A percentile compares a stretch with the other conserved stretches of the same genome.
Evolutionary conservation across 2,888 invertebrate genomes (phyloP).

Genomic region (Leucophenga montana): DNA sequence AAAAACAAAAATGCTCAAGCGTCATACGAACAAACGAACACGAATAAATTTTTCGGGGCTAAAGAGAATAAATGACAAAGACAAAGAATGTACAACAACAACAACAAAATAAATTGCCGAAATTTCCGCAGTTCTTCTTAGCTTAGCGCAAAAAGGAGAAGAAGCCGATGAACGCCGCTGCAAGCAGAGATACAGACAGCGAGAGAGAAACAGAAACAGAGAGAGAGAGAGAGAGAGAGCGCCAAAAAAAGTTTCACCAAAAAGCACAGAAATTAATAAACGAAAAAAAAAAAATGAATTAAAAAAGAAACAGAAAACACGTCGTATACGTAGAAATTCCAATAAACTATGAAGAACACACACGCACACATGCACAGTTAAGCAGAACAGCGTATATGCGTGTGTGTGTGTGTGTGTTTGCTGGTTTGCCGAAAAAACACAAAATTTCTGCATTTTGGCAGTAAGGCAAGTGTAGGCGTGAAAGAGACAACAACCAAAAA

Average conservation of each 20-base stretch:
- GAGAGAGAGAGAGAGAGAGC: too few relatives aligned
- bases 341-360: constrained; percentile 16
- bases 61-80: constrained; percentile 9
- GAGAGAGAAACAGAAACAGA: too few relatives aligned
- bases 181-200: too few relatives aligned
- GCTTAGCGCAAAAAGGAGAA: too few relatives aligned
- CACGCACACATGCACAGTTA: constrained; percentile 23
- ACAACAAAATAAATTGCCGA: neutral
- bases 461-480: neutral
- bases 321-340: neutral
- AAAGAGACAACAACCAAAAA: neutral
- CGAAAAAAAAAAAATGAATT: too few relatives aligned
- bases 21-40: too few relatives aligned
- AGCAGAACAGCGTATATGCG: constrained; percentile 2
- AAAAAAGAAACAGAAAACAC: too few relatives aligned
- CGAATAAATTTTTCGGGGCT: neutral
- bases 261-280: too few relatives aligned
- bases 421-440: neutral
- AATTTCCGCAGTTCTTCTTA: neutral
- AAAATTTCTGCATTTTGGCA: constrained; percentile 15
- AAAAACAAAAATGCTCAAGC: too few relatives aligned
- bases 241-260: too few relatives aligned
- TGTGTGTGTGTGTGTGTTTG: neutral
- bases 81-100: constrained; percentile 5
- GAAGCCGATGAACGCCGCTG: too few relatives aligned